Evolutionary conservation across 2,888 invertebrate genomes (phyloP).

Genomic region (Acanthoscelides obtectus): DNA sequence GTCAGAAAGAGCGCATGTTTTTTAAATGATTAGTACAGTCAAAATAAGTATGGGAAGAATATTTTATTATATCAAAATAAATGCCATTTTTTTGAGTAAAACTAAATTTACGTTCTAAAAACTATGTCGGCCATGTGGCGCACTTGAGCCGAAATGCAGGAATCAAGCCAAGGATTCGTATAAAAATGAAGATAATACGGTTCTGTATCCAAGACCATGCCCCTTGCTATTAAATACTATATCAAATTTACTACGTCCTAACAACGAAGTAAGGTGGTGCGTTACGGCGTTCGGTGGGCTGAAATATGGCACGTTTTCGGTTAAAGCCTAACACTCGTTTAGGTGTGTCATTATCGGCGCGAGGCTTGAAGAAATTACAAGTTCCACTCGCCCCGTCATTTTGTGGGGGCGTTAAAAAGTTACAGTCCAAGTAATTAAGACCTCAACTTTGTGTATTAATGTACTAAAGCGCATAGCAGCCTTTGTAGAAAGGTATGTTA

Average conservation of each 20-base stretch:
- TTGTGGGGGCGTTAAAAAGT: background rate
- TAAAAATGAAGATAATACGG: background rate
- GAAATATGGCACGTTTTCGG: background rate
- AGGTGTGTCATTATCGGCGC: background rate
- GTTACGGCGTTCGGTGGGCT: background rate
- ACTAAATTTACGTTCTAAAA: too few species aligned
- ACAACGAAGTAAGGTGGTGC: background rate
- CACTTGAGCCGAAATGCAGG: too few species aligned
- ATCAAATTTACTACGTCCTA: background rate
- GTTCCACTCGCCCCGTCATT: background rate
- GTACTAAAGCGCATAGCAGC: background rate
- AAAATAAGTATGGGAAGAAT: too few species aligned
- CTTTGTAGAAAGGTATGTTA: background rate
- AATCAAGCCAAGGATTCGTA: too few species aligned
- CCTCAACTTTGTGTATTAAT: background rate
- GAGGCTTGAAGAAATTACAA: background rate
- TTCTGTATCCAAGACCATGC: background rate
- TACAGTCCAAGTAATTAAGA: background rate
- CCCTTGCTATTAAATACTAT: background rate
- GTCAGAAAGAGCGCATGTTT: too few species aligned
- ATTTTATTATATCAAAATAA: too few species aligned
- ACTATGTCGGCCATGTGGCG: too few species aligned
- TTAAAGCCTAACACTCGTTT: background rate
- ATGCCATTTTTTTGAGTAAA: too few species aligned
- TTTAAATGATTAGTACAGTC: too few species aligned